A percentile compares a stretch with the other conserved stretches of the same genome.
Conservation (phyloP, 2,797 vertebrate species). For the Anableps anableps region DNA sequence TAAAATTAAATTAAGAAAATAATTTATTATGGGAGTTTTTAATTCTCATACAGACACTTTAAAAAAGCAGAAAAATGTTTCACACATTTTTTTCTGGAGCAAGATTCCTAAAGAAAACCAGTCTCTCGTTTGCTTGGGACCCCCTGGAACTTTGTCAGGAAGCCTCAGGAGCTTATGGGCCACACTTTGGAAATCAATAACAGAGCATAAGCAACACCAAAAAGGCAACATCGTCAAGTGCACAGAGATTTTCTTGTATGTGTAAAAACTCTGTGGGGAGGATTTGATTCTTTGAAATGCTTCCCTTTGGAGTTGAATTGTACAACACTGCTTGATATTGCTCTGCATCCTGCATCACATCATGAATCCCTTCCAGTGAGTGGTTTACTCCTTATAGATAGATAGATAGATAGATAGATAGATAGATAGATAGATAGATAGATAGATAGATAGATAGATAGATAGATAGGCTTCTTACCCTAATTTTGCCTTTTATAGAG, state of each 20-base stretch:
- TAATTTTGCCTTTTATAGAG: not conserved
- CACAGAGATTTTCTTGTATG: slow-evolving; percentile 67
- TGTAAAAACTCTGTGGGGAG: slow-evolving; percentile 76
- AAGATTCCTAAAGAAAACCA: not conserved
- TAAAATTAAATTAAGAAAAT: not conserved
- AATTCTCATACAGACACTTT: not conserved
- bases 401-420: not conserved
- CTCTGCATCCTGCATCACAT: slow-evolving; percentile 86
- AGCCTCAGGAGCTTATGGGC: slow-evolving; percentile 47
- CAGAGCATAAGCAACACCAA: slow-evolving; percentile 68
- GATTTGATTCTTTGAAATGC: slow-evolving; percentile 87
- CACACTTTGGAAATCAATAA: slow-evolving; percentile 77
- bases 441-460: too few species aligned
- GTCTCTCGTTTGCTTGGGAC: slow-evolving; percentile 33
- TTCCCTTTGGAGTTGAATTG: slow-evolving; percentile 84
- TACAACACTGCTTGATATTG: slow-evolving; percentile 85
- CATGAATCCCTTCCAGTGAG: slow-evolving; percentile 83
- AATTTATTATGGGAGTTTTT: slow-evolving; percentile 1
- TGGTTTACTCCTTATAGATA: slow-evolving; percentile 55
- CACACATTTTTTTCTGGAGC: not conserved
- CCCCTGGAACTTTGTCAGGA: slow-evolving; percentile 42
- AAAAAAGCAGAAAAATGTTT: not conserved
- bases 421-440: too few species aligned
- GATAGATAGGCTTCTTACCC: not conserved
- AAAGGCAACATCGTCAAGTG: slow-evolving; percentile 73